Base-by-base conservation (phyloP, 1,140 invertebrate genomes). In the Eriosoma lanigerum region DNA sequence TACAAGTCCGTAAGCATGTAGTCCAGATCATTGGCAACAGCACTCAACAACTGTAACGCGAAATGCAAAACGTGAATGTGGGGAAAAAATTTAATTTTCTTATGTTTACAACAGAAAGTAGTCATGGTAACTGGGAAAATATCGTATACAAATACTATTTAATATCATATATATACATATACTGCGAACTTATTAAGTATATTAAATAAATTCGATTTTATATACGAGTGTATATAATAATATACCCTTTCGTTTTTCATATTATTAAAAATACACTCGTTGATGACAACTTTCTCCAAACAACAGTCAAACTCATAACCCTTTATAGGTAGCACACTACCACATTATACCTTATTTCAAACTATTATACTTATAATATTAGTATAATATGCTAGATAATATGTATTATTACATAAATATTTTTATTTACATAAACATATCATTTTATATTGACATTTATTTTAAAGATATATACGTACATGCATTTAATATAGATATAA, bases 1-100 rank as follows among this genome's bases (percentile, higher is more conserved):
- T 90, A 91, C 70, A 92, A 87, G 83, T 92, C 91, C 82, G 87
- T 90, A 85, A 92, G 88, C 88, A 92, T 90, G 81, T 90, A 90
- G 84, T 92, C 91, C 84, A 92, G 87, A 87, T 92, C 91, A 84
- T 87, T 89, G 52, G 91, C 91, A 81, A 92, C 87, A 73, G 90
- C 91, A 87, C 89, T 92, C 84, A 92, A 88, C 86, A 92, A 87
- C 91, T 92, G 88, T 68, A 81, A 81, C 58, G 78, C 12, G 12
- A 50, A 72, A 52, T 26, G 24, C 24, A 68, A 48, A 48, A 13
- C 21, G 21, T 48, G 21, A 48, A 68, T 4, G 50, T 72, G 50
- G 5, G 72, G 58, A 54, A 24, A 60, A 46, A 62, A 73, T 44
- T 38, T 29, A 58, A 29, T 38, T 68, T 44, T 21, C 21, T 72